A percentile compares a stretch with the other conserved stretches of the same genome.
Conservation (phyloP, 2,113 vertebrate genomes). For the Pitta sordida region DNA sequence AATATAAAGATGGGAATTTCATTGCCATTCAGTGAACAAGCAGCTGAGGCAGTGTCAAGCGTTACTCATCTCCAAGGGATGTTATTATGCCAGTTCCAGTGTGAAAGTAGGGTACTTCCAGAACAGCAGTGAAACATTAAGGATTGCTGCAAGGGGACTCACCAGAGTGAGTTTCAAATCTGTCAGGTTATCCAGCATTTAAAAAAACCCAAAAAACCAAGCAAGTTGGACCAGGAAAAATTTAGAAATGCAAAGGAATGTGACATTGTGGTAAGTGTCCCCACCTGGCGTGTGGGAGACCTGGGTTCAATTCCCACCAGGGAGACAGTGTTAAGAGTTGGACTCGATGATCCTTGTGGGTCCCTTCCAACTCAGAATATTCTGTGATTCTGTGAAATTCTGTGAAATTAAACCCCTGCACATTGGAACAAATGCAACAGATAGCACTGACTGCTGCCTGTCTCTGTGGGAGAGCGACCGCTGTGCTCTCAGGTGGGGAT, state of each 20-base stretch:
- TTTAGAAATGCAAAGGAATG: background rate
- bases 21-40: accelerated
- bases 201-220: background rate
- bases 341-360: no score
- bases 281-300: no score
- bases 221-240: background rate
- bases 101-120: background rate
- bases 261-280: no score
- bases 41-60: background rate
- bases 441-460: background rate
- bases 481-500: background rate
- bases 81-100: background rate
- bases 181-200: background rate
- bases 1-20: background rate
- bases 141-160: background rate
- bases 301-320: no score
- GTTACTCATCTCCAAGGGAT: background rate
- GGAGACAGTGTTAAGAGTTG: no score
- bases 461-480: background rate
- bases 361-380: no score
- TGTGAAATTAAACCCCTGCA: background rate
- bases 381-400: no score
- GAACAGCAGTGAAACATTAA: background rate
- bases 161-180: background rate
- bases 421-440: background rate